Percentiles rank a stretch among this genome's conserved stretches.
Evolutionary conservation across 2,113 vertebrate genomes (phyloP).

Genomic region (Prunella fulvescens): DNA sequence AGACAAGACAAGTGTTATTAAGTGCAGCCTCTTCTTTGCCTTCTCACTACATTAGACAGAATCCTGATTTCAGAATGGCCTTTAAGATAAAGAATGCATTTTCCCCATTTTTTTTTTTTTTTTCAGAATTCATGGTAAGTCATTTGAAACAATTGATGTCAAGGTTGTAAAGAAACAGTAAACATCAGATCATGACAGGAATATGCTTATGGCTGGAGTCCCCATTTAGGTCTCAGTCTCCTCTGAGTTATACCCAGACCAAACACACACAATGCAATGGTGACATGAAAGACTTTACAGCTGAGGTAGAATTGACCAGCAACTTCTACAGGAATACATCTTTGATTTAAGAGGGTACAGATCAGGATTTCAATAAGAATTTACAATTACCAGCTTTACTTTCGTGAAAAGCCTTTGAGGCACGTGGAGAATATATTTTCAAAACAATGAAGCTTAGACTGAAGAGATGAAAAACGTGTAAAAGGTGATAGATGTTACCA

Average conservation of each 20-base stretch:
- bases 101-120: not conserved
- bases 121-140: not conserved
- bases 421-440: not conserved
- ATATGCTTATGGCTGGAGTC: not conserved
- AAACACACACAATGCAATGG: not conserved
- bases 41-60: not conserved
- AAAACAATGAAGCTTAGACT: not conserved
- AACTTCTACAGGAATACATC: not conserved
- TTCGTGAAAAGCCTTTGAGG: not conserved
- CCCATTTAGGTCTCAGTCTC: not conserved
- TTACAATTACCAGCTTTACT: not conserved
- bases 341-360: not conserved
- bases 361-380: not conserved
- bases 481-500: not conserved
- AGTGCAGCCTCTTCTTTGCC: not conserved
- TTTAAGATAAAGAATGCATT: slow-evolving; percentile 21
- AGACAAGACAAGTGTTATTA: slow-evolving; percentile 4
- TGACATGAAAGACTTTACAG: not conserved
- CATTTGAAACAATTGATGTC: not conserved
- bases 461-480: not conserved
- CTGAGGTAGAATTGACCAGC: not conserved
- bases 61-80: not conserved
- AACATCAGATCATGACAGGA: not conserved
- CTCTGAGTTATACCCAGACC: not conserved
- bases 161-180: not conserved